Conservation (phyloP, 1,140 invertebrate genomes). For the Drosophila guanche region DNA sequence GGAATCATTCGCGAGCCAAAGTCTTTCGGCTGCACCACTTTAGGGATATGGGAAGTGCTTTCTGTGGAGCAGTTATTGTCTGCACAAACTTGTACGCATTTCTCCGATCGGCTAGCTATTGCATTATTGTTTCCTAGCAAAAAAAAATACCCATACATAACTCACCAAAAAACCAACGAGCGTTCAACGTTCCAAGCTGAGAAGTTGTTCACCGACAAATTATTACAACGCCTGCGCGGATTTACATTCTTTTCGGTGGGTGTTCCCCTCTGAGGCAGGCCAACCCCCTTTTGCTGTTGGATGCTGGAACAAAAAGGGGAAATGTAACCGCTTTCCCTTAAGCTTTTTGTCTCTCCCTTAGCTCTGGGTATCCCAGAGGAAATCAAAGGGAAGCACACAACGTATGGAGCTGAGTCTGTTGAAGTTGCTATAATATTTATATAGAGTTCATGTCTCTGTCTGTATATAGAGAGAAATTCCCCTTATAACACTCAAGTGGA, state of each 20-base stretch:
- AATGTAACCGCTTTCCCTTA: conserved; percentile 41
- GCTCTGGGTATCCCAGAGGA: conserved; percentile 56
- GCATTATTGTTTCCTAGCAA: too few relatives aligned
- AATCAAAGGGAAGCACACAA: conserved; percentile 68
- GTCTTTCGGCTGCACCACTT: too few relatives aligned
- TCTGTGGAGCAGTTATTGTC: too few relatives aligned
- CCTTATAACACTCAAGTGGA: conserved; percentile 77
- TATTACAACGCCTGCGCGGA: conserved; percentile 77
- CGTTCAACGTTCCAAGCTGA: conserved; percentile 13
- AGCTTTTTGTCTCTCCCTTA: conserved; percentile 27
- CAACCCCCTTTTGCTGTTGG: conserved; percentile 34
- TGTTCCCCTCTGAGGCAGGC: conserved; percentile 8
- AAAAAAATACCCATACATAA: too few relatives aligned
- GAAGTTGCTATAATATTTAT: conserved; percentile 72
- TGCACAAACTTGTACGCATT: too few relatives aligned
- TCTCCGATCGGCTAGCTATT: too few relatives aligned
- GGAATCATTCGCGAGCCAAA: too few relatives aligned
- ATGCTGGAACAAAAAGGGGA: conserved; percentile 69
- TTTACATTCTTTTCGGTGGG: conserved; percentile 47
- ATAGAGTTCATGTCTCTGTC: conserved; percentile 52
- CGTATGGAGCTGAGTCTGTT: conserved; percentile 51
- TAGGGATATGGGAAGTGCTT: too few relatives aligned
- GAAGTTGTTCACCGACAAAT: conserved; percentile 10
- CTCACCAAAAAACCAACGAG: not conserved
- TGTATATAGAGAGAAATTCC: conserved; percentile 45